phyloP scores from a whole-genome alignment of 2,888 invertebrate species.

The Periphyllus acericola region DNA sequence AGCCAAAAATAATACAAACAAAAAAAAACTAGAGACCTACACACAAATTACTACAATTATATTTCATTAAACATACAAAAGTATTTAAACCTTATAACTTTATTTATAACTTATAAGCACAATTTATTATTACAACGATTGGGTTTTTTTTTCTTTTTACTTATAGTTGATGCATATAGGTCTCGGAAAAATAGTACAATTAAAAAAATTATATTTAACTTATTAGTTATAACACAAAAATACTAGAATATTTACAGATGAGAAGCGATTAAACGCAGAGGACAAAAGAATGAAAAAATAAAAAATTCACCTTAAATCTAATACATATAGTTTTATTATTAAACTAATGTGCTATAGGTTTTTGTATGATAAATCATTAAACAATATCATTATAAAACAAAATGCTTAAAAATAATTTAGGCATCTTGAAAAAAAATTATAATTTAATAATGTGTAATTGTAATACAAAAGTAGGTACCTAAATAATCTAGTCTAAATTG shows the following conservation, averaged over 20 bases:
- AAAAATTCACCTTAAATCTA: constrained; percentile 59
- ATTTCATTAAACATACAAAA: constrained; percentile 14
- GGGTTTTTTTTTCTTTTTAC: neutral
- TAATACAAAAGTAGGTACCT: constrained; percentile 54
- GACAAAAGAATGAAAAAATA: constrained; percentile 45
- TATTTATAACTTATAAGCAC: neutral
- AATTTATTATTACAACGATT: neutral
- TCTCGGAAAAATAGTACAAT: constrained; percentile 38
- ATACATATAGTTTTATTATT: constrained; percentile 56
- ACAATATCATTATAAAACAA: constrained; percentile 33
- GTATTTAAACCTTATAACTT: neutral
- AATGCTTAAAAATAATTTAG: constrained; percentile 53
- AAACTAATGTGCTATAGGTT: constrained; percentile 46
- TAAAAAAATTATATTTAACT: constrained; percentile 12
- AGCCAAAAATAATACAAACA: constrained; percentile 1
- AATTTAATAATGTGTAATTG: constrained; percentile 39
- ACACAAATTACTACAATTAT: constrained; percentile 37
- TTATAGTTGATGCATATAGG: neutral
- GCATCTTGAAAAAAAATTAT: constrained; percentile 21
- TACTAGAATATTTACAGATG: constrained; percentile 37
- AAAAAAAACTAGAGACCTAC: constrained; percentile 16
- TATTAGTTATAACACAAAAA: constrained; percentile 16
- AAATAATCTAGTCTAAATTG: constrained; percentile 57
- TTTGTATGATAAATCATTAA: constrained; percentile 19
- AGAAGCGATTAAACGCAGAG: constrained; percentile 17